Percentiles rank a stretch among this genome's conserved stretches.
Evolutionary conservation across 2,888 invertebrate genomes (phyloP).

Genomic region (Calameuta idolon): DNA sequence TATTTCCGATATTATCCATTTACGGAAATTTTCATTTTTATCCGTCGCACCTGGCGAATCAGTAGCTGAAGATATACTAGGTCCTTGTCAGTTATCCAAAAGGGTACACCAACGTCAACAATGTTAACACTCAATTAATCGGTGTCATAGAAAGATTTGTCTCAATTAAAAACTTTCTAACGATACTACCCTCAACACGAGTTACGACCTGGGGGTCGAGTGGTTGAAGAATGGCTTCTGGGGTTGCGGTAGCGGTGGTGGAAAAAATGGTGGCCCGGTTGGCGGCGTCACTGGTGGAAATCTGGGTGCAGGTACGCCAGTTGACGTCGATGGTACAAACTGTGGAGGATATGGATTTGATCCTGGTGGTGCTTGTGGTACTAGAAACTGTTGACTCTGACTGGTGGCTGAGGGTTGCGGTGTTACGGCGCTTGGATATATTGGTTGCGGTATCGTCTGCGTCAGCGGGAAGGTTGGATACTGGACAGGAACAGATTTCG

Average conservation of each 20-base stretch:
- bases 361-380: constrained; percentile 62
- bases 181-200: constrained; percentile 42
- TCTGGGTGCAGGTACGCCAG: constrained; percentile 39
- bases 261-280: constrained; percentile 28
- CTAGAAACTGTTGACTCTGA: constrained; percentile 42
- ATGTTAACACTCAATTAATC: not conserved
- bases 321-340: constrained; percentile 46
- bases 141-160: constrained; percentile 12
- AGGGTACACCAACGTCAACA: not conserved
- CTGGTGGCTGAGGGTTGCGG: constrained; percentile 12
- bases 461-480: constrained; percentile 47
- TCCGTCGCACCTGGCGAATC: not conserved
- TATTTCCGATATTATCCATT: not conserved
- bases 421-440: not conserved
- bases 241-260: constrained; percentile 27
- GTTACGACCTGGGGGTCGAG: constrained; percentile 57
- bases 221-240: constrained; percentile 54
- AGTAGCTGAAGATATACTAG: no score
- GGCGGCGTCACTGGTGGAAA: constrained; percentile 39
- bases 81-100: not conserved
- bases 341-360: constrained; percentile 64
- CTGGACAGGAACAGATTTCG: constrained; percentile 48
- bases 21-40: not conserved
- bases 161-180: constrained; percentile 35
- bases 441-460: constrained; percentile 28